phyloP scores from a whole-genome alignment of 2,113 vertebrate genomes.

The Pteronura brasiliensis region DNA sequence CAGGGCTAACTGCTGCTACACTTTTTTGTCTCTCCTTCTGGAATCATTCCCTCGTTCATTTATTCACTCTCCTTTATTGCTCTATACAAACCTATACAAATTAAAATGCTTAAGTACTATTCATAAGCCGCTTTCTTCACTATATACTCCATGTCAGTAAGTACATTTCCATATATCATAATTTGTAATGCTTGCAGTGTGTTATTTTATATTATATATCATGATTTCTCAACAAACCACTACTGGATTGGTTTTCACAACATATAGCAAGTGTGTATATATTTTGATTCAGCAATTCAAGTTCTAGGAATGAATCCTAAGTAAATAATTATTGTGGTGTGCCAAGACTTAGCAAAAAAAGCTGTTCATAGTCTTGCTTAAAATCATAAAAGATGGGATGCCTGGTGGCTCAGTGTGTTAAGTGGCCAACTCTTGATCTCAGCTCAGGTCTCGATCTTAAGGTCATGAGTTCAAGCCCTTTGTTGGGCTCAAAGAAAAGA shows the following conservation, averaged over 20 bases:
- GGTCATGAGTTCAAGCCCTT: not conserved
- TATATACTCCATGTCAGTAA: not conserved
- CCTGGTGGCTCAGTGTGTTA: not conserved
- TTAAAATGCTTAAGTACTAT: not conserved
- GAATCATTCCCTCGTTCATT: not conserved
- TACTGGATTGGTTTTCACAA: not conserved
- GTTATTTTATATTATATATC: not conserved
- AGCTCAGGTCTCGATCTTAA: not conserved
- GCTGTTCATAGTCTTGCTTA: not conserved
- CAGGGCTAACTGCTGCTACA: not conserved
- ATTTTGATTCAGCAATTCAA: not conserved
- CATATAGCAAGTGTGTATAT: not conserved
- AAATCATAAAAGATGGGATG: too few relatives aligned
- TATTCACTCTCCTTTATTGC: not conserved
- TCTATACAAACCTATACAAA: not conserved
- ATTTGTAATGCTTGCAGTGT: not conserved
- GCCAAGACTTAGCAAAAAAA: not conserved
- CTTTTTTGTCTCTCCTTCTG: not conserved
- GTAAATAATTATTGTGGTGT: not conserved
- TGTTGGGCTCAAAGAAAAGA: not conserved
- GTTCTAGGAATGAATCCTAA: not conserved
- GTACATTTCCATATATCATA: not conserved
- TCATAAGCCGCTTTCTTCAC: not conserved
- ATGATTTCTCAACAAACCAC: not conserved
- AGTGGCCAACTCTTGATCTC: not conserved